Evolutionary conservation across 2,113 vertebrate genomes (phyloP).

Genomic region (Hippotragus niger): DNA sequence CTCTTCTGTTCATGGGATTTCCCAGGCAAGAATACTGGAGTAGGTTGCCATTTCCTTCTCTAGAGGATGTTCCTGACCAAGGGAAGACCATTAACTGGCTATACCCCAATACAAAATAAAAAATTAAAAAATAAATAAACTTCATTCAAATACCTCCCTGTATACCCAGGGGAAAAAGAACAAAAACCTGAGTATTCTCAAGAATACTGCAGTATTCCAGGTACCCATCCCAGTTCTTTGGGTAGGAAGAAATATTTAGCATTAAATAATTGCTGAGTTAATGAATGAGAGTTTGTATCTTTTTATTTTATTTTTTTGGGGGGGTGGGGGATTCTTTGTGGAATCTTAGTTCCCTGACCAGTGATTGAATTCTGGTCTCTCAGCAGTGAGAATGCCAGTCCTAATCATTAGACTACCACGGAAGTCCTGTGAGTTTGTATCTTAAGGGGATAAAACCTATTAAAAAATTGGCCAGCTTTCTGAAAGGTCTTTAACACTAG

Average conservation of each 20-base stretch:
- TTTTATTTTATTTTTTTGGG: background rate
- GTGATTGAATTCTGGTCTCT: background rate
- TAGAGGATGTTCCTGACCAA: background rate
- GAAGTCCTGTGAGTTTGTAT: background rate
- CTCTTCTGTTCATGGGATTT: background rate
- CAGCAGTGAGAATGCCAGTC: background rate
- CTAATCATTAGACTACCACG: background rate
- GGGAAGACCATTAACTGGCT: background rate
- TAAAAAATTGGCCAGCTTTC: background rate
- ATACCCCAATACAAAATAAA: background rate
- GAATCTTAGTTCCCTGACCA: background rate
- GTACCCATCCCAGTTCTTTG: background rate
- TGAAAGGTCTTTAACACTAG: background rate
- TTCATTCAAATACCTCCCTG: background rate
- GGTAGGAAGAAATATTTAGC: background rate
- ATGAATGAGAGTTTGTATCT: background rate
- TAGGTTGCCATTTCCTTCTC: background rate
- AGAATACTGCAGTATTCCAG: background rate
- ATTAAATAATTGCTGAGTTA: background rate
- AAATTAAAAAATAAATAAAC: background rate
- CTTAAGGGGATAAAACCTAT: background rate
- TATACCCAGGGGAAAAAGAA: background rate
- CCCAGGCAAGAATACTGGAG: background rate
- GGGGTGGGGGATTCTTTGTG: fast-evolving
- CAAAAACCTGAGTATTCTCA: background rate